Evolutionary conservation across 1,140 invertebrate genomes (phyloP).

Genomic region (Panulirus ornatus): DNA sequence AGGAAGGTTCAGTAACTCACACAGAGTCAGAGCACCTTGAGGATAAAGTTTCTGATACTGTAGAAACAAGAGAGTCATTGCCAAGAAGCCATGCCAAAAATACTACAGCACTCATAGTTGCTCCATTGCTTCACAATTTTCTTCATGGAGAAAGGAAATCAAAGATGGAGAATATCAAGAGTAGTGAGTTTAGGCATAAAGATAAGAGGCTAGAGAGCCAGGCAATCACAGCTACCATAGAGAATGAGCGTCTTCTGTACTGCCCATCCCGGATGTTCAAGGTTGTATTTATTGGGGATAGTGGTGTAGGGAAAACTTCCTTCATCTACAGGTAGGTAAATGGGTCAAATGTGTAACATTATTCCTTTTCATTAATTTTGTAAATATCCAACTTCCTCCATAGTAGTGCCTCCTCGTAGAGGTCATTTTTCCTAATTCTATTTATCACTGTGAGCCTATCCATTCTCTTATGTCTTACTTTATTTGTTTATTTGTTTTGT

Average conservation of each 20-base stretch:
- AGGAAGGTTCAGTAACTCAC: no score
- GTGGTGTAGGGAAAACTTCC: constrained; percentile 82
- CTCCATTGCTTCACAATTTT: neutral
- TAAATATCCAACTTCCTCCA: no score
- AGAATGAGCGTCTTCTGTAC: neutral
- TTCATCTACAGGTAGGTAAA: constrained; percentile 79
- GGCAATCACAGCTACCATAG: neutral
- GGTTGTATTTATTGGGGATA: constrained; percentile 83
- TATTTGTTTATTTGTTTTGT: neutral
- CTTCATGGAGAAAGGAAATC: neutral
- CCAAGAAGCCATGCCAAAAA: neutral
- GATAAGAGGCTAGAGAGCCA: neutral
- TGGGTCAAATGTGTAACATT: neutral
- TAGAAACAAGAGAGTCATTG: neutral
- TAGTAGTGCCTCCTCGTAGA: no score
- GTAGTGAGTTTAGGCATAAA: neutral
- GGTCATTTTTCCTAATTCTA: neutral
- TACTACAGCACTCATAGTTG: neutral
- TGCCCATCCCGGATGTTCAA: constrained; percentile 80
- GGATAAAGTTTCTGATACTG: neutral
- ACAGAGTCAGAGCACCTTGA: no score
- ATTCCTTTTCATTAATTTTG: no score
- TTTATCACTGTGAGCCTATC: neutral
- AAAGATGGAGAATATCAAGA: neutral
- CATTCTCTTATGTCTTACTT: neutral